phyloP scores from a whole-genome alignment of 2,888 invertebrate species.

The Lithosia quadra region DNA sequence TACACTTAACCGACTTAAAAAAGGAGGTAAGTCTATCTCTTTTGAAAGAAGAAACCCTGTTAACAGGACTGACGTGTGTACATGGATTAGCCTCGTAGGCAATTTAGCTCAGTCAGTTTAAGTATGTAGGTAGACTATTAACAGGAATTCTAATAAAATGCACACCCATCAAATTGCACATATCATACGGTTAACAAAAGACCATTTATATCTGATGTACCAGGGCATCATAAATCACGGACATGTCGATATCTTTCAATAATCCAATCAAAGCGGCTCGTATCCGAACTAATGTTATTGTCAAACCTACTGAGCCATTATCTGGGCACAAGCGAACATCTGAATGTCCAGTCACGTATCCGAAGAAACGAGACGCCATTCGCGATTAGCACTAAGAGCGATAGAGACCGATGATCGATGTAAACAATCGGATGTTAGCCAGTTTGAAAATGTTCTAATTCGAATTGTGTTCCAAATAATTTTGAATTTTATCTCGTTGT shows the following conservation, averaged over 20 bases:
- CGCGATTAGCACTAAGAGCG: conserved; percentile 42
- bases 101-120: too few species aligned
- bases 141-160: not conserved
- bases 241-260: conserved; percentile 80
- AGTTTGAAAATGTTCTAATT: conserved; percentile 49
- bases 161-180: conserved; percentile 17
- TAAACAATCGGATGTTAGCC: conserved; percentile 65
- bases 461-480: conserved; percentile 36
- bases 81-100: too few species aligned
- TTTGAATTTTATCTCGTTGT: conserved; percentile 38
- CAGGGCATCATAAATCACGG: conserved; percentile 69
- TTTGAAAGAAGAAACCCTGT: too few species aligned
- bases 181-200: conserved; percentile 8
- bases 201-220: conserved; percentile 43
- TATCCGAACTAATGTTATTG: conserved; percentile 82
- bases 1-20: too few species aligned
- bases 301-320: conserved; percentile 80
- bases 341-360: conserved; percentile 81
- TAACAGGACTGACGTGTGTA: too few species aligned
- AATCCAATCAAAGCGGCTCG: conserved; percentile 81
- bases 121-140: too few species aligned
- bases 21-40: too few species aligned
- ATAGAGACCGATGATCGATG: conserved; percentile 63
- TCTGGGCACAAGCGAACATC: conserved; percentile 73
- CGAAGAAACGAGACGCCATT: conserved; percentile 47